A percentile compares a stretch with the other conserved stretches of the same genome.
These are phyloP conservation scores for Notarius quadriscutis DNA, from an alignment of 2,113 vertebrate genomes.

Conservation along the genomic window DNA sequence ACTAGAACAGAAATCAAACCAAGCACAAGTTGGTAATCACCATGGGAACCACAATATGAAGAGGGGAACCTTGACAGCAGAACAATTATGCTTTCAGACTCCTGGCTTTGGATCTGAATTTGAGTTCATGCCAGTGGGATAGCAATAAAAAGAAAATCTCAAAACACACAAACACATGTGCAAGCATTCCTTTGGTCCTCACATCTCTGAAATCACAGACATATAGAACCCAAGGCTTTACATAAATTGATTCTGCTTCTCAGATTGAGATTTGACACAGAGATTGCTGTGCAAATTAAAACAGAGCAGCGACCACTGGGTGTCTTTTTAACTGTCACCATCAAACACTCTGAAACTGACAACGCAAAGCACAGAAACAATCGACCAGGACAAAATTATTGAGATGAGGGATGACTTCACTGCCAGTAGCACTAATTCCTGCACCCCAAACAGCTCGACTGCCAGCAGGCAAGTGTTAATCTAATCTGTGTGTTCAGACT, in stretches of 20 bases:
- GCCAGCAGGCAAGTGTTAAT: constrained; percentile 10
- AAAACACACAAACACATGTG: background rate
- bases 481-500: background rate
- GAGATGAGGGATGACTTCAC: constrained; percentile 1
- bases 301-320: background rate
- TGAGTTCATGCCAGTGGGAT: background rate
- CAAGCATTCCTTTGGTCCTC: background rate
- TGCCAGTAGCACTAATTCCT: constrained; percentile 29
- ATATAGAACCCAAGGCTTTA: background rate
- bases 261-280: background rate
- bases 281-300: constrained; percentile 21
- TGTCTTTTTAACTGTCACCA: constrained; percentile 17
- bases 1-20: background rate
- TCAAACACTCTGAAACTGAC: background rate
- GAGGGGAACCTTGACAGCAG: background rate
- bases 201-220: background rate
- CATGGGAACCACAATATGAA: background rate
- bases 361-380: background rate
- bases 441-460: background rate
- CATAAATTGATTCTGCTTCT: constrained; percentile 2
- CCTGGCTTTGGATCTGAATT: background rate
- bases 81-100: background rate
- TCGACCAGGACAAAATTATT: constrained; percentile 25
- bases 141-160: background rate
- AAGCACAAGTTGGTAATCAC: background rate